A percentile compares a stretch with the other conserved stretches of the same genome.
Evolutionary conservation across 2,888 invertebrate species (phyloP).

Genomic region (Nymphalis polychloros): DNA sequence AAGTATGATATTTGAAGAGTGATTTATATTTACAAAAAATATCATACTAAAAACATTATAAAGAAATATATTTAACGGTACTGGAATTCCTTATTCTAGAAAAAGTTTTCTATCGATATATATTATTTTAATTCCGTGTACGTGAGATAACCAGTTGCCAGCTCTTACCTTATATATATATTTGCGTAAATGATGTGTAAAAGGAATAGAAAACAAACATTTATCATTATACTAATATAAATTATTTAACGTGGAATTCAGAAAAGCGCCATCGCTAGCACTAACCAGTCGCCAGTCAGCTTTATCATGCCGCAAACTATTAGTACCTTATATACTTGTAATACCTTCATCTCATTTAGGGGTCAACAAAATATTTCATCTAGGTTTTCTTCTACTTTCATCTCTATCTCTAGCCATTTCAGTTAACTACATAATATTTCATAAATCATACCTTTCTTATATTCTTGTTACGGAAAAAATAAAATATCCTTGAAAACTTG

Average conservation of each 20-base stretch:
- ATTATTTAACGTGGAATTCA: constrained; percentile 29
- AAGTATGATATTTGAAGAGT: no score
- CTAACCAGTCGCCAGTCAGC: constrained; percentile 29
- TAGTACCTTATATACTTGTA: constrained; percentile 22
- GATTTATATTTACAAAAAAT: no score
- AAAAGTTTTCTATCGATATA: no score
- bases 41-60: no score
- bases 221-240: constrained; percentile 25
- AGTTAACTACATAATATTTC: no score
- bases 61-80: no score
- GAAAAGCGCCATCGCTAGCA: constrained; percentile 31
- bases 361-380: no score
- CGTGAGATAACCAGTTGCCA: constrained; percentile 14
- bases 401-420: no score
- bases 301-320: constrained; percentile 37
- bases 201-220: constrained; percentile 17
- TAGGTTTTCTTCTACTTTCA: no score
- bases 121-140: constrained; percentile 16
- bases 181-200: constrained; percentile 9
- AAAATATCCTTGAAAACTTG: background rate
- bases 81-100: no score
- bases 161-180: background rate
- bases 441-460: no score
- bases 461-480: no score
- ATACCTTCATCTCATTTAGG: background rate